Percentiles rank a stretch among this genome's conserved stretches.
These are phyloP conservation scores for Centrocercus urophasianus DNA, from an alignment of 2,113 vertebrate genomes.

Conservation along the genomic window DNA sequence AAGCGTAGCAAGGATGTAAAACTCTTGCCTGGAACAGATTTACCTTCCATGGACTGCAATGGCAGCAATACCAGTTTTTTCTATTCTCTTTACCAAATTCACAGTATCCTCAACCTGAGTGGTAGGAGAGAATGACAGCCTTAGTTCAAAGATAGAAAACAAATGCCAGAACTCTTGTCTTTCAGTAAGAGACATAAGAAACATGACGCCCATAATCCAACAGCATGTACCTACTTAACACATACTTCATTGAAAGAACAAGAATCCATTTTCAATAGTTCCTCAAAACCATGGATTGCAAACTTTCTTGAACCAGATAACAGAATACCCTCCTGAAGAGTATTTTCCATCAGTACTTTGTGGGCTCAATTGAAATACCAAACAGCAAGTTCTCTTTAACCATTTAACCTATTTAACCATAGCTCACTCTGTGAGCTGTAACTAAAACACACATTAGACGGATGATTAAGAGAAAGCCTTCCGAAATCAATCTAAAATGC, in stretches of 20 bases:
- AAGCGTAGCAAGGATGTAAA: background rate
- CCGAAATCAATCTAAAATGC: background rate
- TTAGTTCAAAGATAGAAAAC: background rate
- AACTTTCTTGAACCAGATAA: background rate
- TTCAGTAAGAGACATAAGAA: background rate
- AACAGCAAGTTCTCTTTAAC: background rate
- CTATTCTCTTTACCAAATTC: conserved; percentile 88
- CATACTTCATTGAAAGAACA: background rate
- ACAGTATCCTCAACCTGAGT: conserved; percentile 90
- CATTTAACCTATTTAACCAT: background rate
- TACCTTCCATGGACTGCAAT: conserved; percentile 96
- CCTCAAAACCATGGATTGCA: background rate
- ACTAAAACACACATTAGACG: background rate
- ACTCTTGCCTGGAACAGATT: background rate
- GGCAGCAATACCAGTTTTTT: conserved; percentile 91
- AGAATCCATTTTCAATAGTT: background rate
- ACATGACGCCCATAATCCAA: background rate
- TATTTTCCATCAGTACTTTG: background rate
- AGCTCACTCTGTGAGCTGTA: background rate
- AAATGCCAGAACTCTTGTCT: background rate
- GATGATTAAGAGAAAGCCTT: background rate
- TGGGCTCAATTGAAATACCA: background rate
- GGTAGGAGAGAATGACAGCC: background rate
- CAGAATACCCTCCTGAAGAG: background rate
- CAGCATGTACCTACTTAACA: background rate